Percentiles rank a stretch among this genome's conserved stretches.
Conservation (phyloP, 2,888 invertebrate species). For the Strigamia crassipes region DNA sequence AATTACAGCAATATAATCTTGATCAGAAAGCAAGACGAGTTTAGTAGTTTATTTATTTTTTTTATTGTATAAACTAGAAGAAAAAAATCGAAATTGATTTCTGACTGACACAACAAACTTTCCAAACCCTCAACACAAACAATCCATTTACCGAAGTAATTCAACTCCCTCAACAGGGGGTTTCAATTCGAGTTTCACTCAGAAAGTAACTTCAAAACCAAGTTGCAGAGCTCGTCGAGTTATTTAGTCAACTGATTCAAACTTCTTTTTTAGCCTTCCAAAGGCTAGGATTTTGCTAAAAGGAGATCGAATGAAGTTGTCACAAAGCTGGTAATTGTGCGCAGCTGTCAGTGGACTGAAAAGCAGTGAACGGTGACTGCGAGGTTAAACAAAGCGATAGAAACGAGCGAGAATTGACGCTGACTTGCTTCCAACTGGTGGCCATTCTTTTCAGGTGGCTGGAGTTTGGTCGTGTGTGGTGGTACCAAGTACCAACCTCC, state of each 20-base stretch:
- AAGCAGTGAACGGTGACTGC: slow-evolving; percentile 24
- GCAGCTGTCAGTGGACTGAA: slow-evolving; percentile 34
- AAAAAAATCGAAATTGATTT: slow-evolving; percentile 20
- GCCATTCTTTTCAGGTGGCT: slow-evolving; percentile 34
- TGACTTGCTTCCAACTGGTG: slow-evolving; percentile 28
- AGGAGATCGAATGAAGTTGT: slow-evolving; percentile 36
- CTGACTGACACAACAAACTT: slow-evolving; percentile 1
- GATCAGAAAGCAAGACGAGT: too few relatives aligned
- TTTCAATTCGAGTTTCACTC: slow-evolving; percentile 2
- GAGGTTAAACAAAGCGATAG: slow-evolving; percentile 31
- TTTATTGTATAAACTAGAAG: neutral
- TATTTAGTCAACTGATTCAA: slow-evolving; percentile 28
- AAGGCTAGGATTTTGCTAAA: slow-evolving; percentile 17
- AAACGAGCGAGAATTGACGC: slow-evolving; percentile 27
- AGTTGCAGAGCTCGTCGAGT: neutral
- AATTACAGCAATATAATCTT: too few relatives aligned
- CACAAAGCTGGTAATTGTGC: slow-evolving; percentile 34
- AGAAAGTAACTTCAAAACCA: neutral
- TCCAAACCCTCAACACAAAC: neutral
- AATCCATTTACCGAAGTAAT: slow-evolving; percentile 19
- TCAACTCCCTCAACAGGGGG: slow-evolving; percentile 19
- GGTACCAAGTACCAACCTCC: slow-evolving; percentile 27
- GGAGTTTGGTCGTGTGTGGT: slow-evolving; percentile 23
- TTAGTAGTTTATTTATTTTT: too few relatives aligned
- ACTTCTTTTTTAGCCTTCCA: slow-evolving; percentile 28